phyloP scores from a whole-genome alignment of 2,113 vertebrate species.

The Seriola dumerili region DNA sequence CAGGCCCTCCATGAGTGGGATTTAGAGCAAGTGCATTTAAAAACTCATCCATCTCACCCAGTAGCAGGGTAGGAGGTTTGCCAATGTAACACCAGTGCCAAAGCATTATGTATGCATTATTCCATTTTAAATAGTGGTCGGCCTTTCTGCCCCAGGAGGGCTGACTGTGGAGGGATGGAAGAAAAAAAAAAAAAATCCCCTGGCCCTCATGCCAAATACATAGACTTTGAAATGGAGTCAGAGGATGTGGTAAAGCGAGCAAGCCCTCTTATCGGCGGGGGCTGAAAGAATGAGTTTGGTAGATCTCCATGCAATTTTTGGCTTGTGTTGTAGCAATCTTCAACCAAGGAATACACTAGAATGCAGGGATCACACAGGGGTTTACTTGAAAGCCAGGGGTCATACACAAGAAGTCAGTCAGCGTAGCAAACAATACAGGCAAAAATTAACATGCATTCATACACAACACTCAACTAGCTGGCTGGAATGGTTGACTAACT shows the following conservation, averaged over 20 bases:
- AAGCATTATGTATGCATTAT: conserved; percentile 58
- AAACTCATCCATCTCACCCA: conserved; percentile 45
- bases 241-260: conserved; percentile 26
- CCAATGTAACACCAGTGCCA: conserved; percentile 36
- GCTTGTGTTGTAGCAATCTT: background rate
- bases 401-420: background rate
- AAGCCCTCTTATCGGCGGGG: conserved; percentile 45
- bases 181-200: conserved; percentile 5
- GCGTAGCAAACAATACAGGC: background rate
- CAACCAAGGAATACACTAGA: background rate
- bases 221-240: conserved; percentile 65
- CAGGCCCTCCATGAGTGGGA: conserved; percentile 26
- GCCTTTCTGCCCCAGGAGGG: conserved; percentile 48
- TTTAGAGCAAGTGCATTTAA: conserved; percentile 45
- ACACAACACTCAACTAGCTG: background rate
- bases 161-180: conserved; percentile 22
- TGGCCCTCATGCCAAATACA: conserved; percentile 28
- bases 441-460: background rate
- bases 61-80: conserved; percentile 20
- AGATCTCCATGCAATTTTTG: conserved; percentile 27
- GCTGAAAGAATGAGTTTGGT: conserved; percentile 62
- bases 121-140: conserved; percentile 69
- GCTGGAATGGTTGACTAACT: background rate
- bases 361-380: background rate
- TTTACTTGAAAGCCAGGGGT: background rate